Evolutionary conservation across 30 jellyfish, hydroid and myxozoan genomes (phyloP).

Genomic region (Clytia hemisphaerica): DNA sequence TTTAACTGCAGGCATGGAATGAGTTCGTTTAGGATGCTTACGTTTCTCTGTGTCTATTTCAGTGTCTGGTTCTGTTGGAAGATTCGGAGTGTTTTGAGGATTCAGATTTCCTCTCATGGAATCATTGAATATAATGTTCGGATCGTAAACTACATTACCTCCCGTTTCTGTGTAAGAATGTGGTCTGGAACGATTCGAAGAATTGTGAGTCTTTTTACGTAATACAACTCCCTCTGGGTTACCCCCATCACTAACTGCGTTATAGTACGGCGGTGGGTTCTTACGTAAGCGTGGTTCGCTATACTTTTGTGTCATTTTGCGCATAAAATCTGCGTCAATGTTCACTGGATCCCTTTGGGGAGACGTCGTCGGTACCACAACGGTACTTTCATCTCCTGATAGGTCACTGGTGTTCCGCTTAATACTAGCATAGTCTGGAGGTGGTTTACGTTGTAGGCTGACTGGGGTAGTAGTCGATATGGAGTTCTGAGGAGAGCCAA

Average conservation of each 20-base stretch:
- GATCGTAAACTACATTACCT: neutral
- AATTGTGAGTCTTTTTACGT: neutral
- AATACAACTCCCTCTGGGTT: neutral
- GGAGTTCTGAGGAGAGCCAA: too few relatives aligned
- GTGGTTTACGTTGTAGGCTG: too few relatives aligned
- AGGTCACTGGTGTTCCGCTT: too few relatives aligned
- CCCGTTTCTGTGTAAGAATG: neutral
- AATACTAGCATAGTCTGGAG: too few relatives aligned
- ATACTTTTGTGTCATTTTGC: constrained; percentile 80
- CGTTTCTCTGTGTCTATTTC: constrained; percentile 7
- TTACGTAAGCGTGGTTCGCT: constrained; percentile 74
- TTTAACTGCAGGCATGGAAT: constrained; percentile 50
- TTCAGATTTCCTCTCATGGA: too few relatives aligned
- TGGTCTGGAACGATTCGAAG: neutral
- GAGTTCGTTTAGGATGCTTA: constrained; percentile 51
- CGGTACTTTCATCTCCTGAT: too few relatives aligned
- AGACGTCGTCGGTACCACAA: too few relatives aligned
- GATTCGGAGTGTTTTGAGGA: too few relatives aligned
- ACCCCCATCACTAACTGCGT: neutral
- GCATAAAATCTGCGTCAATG: constrained; percentile 64
- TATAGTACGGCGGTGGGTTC: constrained; percentile 29
- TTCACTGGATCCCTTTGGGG: constrained; percentile 27
- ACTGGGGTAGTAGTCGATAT: too few relatives aligned
- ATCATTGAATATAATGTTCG: too few relatives aligned
- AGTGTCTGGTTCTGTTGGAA: neutral